Base-by-base conservation (phyloP, 2,797 vertebrate genomes). In the Aplochiton taeniatus region DNA sequence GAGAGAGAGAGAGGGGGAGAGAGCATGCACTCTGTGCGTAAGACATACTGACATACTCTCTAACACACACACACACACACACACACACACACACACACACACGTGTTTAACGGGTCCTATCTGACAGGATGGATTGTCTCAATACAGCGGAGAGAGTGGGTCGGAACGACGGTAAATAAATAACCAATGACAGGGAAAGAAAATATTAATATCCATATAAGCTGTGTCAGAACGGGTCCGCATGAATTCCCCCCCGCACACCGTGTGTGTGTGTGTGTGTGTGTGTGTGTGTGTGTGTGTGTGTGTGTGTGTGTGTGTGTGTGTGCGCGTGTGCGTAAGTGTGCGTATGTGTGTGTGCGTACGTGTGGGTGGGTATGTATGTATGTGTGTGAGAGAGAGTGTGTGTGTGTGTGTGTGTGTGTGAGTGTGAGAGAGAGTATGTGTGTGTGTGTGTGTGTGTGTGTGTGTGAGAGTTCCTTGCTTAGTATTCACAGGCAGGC, bases 91-190 rank as follows among this genome's bases (percentile, higher is more conserved):
- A 58, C 66, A 45, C n/a, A n/a, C n/a, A n/a, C n/a, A n/a, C n/a
- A n/a, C n/a, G n/a, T 82, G 83, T 78, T 83, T 69, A 80, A 77
- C 79, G 72, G 76, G 74, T 74, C 82, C 76, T 79, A 84, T 76
- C 82, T 75, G 67, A 75, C 79, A 86, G 80, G 74, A 85, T 84
- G 76, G 79, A 88, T 87, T 70, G 71, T 81, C 73, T 83, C 68
- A 83, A 77, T 83, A 80, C 69, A 41, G 41, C 9, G n/a, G 75
- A 78, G 74, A 63, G 77, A 82, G 76, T 71, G 68, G 67, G 71
- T 78, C 9, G 65, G 70, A 85, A 83, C 50, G 44, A 65, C 58
- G 72, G 66, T 68, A 69, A 82, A 85, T 87, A 87, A 78, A 87
- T 81, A 78, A 72, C 73, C 67, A 82, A 79, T 77, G 75, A 79